Conservation (phyloP, 2,797 vertebrate genomes). For the Xenops minutus region DNA sequence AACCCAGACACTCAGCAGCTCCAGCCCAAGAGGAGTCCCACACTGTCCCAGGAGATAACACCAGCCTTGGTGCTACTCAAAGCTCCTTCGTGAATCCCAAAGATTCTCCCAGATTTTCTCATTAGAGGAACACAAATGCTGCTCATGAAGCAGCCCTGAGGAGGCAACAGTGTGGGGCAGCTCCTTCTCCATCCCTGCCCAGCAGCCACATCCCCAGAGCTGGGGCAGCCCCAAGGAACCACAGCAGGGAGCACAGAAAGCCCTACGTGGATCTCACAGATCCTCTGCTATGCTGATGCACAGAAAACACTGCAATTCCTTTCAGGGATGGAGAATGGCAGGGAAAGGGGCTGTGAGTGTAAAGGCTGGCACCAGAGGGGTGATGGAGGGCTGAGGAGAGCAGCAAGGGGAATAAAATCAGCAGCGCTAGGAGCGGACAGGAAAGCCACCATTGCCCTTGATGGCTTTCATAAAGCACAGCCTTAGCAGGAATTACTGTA, state of each 20-base stretch:
- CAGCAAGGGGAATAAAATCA: slow-evolving; percentile 6
- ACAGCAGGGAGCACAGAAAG: not conserved
- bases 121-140: not conserved
- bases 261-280: not conserved
- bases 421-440: not conserved
- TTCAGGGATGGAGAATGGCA: not conserved
- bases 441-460: slow-evolving; percentile 49
- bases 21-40: not conserved
- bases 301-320: not conserved
- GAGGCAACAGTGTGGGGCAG: not conserved
- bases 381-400: not conserved
- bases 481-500: slow-evolving; percentile 26
- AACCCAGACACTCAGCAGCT: not conserved
- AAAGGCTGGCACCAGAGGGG: not conserved
- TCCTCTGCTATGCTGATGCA: not conserved
- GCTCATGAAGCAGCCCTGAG: not conserved
- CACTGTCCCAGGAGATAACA: not conserved
- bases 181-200: not conserved
- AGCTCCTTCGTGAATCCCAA: not conserved
- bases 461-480: slow-evolving; percentile 19
- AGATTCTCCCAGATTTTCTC: not conserved
- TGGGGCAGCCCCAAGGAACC: not conserved
- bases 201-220: not conserved
- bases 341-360: not conserved
- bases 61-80: rapidly evolving